Evolutionary conservation across 2,888 invertebrate genomes (phyloP).

Genomic region (Abscondita cerata): DNA sequence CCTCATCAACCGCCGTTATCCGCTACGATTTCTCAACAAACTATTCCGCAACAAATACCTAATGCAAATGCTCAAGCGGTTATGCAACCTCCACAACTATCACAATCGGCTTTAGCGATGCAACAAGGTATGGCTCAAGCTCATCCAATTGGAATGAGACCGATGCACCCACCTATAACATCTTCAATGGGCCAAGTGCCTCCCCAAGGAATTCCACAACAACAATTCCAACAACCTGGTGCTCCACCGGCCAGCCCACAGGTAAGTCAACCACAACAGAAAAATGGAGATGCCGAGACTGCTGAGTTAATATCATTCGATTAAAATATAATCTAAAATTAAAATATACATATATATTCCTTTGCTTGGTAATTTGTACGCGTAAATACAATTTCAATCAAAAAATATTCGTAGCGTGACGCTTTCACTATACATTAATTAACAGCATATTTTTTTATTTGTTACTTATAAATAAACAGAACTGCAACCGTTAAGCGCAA

Average conservation of each 20-base stretch:
- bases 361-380: too few species aligned
- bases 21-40: conserved; percentile 20
- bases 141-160: background rate
- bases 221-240: conserved; percentile 41
- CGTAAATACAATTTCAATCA: too few species aligned
- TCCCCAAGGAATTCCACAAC: conserved; percentile 20
- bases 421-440: too few species aligned
- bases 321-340: too few species aligned
- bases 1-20: conserved; percentile 10
- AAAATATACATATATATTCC: too few species aligned
- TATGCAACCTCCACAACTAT: conserved; percentile 12
- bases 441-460: too few species aligned
- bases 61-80: conserved; percentile 17
- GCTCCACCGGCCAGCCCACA: conserved; percentile 45
- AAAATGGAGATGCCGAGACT: conserved; percentile 64
- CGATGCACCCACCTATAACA: conserved; percentile 26
- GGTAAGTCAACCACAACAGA: conserved; percentile 43
- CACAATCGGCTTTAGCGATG: conserved; percentile 35
- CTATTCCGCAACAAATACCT: conserved; percentile 20
- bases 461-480: too few species aligned
- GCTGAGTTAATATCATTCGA: conserved; percentile 86
- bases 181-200: background rate
- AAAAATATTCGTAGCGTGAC: too few species aligned
- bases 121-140: conserved; percentile 30
- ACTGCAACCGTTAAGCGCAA: too few species aligned